Evolutionary conservation across 2,888 invertebrate species (phyloP), one percentile per base, ranked within the genome.

Genomic region (Carterocephalus palaemon): DNA sequence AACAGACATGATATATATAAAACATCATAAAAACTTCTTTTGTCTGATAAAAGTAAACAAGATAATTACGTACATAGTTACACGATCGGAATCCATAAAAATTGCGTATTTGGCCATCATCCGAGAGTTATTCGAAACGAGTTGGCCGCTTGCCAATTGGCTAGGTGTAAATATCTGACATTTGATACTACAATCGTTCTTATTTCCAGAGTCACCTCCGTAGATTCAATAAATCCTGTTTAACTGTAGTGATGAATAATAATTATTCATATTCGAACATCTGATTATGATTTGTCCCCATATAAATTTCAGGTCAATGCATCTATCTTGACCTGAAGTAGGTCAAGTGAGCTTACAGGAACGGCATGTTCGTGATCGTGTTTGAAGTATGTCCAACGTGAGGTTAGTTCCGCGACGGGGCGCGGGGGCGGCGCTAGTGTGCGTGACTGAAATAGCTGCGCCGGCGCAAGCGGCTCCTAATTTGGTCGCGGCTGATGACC

Each of bases 401-500:
- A 28, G 5, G 7, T 42, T 3, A 22, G 34, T 37, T 46, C 50
- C 49, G 46, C 39, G 47, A 72, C 72, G 72, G 65, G 75, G 62
- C 47, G 74, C 81, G 80, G 50, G 32, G 60, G 59, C 49, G 48
- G 53, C 43, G 52, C 36, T 77, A 79, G 79, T 20, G 53, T 42
- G 58, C 48, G 76, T 74, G 75, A 68, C 75, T 74, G 78, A 86
- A 86, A 85, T 84, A 84, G 80, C 68, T 72, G 63, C 64, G 73
- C 67, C 58, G 65, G 59, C 58, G 65, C 63, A 56, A 66, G 54
- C 76, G 71, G 69, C 71, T 74, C 90, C 90, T 88, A 90, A 90
- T 90, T 90, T 90, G 90, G 90, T 81, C 71, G 72, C 75, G 70
- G 15, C 29, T 10, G 53, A 51, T 65, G 64, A 56, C 17, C 29